Evolutionary conservation across 2,888 invertebrate species (phyloP).

Genomic region (Andrena marginata): DNA sequence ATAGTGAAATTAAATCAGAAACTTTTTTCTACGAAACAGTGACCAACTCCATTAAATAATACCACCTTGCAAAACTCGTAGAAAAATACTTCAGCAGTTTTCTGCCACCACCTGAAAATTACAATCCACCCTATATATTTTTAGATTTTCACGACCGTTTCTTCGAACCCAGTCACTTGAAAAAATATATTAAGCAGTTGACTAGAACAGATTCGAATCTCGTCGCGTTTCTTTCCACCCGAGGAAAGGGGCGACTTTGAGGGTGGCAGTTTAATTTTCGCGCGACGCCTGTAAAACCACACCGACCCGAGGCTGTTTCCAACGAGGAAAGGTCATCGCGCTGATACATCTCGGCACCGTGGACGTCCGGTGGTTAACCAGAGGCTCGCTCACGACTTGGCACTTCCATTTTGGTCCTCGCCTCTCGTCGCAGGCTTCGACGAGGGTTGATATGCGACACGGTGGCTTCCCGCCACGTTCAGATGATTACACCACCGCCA

Average conservation of each 20-base stretch:
- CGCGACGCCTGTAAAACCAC: constrained; percentile 61
- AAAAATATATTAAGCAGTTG: background rate
- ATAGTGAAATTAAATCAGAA: too few relatives aligned
- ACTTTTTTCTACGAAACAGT: too few relatives aligned
- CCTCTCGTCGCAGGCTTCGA: constrained; percentile 29
- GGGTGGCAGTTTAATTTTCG: constrained; percentile 73
- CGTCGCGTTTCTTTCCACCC: constrained; percentile 1
- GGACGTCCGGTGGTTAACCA: constrained; percentile 49
- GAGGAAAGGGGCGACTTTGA: constrained; percentile 50
- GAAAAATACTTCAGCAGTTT: too few relatives aligned
- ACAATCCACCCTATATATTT: too few relatives aligned
- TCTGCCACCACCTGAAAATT: background rate
- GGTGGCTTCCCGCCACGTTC: constrained; percentile 53
- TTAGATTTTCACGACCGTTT: too few relatives aligned
- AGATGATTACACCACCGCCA: constrained; percentile 52
- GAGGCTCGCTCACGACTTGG: constrained; percentile 42
- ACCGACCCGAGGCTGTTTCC: constrained; percentile 28
- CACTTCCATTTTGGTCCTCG: constrained; percentile 57
- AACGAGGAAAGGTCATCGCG: constrained; percentile 51
- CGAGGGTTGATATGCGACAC: constrained; percentile 61
- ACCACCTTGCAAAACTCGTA: too few relatives aligned
- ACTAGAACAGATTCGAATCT: constrained; percentile 2
- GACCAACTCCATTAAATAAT: too few relatives aligned
- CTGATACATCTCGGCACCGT: constrained; percentile 29
- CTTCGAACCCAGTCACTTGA: background rate